Evolutionary conservation across 53 echinoderm and acorn worm species (phyloP).

Genomic region (Zoroaster sp.): DNA sequence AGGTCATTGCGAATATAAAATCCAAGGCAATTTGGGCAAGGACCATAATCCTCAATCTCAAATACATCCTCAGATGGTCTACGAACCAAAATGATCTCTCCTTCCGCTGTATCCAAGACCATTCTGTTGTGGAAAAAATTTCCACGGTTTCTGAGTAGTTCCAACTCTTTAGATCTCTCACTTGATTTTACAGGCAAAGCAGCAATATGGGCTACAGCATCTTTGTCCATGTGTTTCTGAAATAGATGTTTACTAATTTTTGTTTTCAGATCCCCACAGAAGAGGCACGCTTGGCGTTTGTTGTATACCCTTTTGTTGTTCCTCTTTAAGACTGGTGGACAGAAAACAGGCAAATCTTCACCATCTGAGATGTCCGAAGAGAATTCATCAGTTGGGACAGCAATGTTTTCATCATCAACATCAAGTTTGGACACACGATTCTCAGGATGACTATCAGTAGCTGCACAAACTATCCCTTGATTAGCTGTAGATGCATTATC

Average conservation of each 20-base stretch:
- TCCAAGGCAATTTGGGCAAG: background rate
- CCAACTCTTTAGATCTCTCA: background rate
- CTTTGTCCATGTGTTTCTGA: background rate
- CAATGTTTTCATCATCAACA: background rate
- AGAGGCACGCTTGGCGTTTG: background rate
- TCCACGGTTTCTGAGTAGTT: background rate
- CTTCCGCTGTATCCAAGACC: background rate
- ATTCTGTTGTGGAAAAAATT: background rate
- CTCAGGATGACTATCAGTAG: background rate
- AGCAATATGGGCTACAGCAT: background rate
- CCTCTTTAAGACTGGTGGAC: background rate
- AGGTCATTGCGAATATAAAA: background rate
- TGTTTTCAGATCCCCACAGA: background rate
- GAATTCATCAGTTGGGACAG: background rate
- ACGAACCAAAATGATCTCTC: background rate
- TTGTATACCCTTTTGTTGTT: background rate
- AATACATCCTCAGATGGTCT: background rate
- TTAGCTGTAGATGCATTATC: background rate
- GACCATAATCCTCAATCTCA: background rate
- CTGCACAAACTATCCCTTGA: background rate
- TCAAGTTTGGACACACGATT: background rate
- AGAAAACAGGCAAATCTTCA: background rate
- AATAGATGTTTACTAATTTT: background rate
- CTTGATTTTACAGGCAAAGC: background rate
- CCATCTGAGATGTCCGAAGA: background rate